Conservation (phyloP, 2,797 vertebrate genomes). For the Manis crassicaudata region DNA sequence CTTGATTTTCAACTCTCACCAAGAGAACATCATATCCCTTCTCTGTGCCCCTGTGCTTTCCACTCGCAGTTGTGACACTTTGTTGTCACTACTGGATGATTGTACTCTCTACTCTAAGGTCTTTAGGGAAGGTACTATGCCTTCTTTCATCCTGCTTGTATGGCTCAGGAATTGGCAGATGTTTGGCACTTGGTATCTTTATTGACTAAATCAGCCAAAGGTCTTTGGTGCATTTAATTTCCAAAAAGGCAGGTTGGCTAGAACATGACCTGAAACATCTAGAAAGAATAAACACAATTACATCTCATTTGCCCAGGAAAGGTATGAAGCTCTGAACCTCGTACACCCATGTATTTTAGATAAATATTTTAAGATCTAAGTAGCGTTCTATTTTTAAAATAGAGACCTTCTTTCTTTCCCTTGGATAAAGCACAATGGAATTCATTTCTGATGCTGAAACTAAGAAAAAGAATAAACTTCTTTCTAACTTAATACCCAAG, state of each 20-base stretch:
- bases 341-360: not conserved
- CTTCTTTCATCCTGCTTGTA: not conserved
- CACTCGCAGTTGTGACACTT: not conserved
- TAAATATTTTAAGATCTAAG: not conserved
- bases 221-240: not conserved
- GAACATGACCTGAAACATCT: not conserved
- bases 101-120: not conserved
- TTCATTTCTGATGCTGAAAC: conserved; percentile 26
- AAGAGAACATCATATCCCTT: not conserved
- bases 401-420: not conserved
- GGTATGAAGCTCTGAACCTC: not conserved
- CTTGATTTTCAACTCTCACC: not conserved
- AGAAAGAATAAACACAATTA: not conserved
- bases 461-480: conserved; percentile 45
- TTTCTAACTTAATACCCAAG: not conserved
- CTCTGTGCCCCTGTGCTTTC: not conserved
- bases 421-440: not conserved
- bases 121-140: not conserved
- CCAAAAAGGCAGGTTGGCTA: not conserved
- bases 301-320: not conserved
- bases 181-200: not conserved
- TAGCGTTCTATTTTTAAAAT: conserved; percentile 14
- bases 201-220: not conserved
- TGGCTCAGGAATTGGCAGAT: not conserved
- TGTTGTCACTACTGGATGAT: not conserved